Evolutionary conservation across 2,888 invertebrate species (phyloP).

Genomic region (Pollenia amentaria): DNA sequence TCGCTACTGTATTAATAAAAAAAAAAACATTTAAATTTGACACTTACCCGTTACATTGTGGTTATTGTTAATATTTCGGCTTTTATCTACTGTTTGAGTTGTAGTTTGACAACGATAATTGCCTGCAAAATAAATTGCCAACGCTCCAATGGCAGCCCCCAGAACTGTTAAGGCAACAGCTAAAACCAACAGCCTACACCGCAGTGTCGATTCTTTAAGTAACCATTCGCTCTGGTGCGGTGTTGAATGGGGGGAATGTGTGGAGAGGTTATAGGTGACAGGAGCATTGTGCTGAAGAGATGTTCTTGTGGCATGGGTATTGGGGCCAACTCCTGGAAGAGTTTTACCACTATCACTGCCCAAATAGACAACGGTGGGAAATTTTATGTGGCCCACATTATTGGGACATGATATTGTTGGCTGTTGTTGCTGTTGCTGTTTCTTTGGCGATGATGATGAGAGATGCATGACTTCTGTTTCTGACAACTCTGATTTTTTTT

Average conservation of each 20-base stretch:
- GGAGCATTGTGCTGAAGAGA: slow-evolving; percentile 77
- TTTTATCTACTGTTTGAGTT: slow-evolving; percentile 56
- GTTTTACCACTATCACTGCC: slow-evolving; percentile 77
- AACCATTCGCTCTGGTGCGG: slow-evolving; percentile 80
- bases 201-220: slow-evolving; percentile 90
- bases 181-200: slow-evolving; percentile 85
- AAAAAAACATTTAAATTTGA: slow-evolving; percentile 45
- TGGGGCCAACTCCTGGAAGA: slow-evolving; percentile 20
- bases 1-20: slow-evolving; percentile 13
- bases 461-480: slow-evolving; percentile 61
- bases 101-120: slow-evolving; percentile 77
- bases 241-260: slow-evolving; percentile 60
- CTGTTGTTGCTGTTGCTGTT: slow-evolving; percentile 70
- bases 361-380: slow-evolving; percentile 83
- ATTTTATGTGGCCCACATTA: slow-evolving; percentile 78
- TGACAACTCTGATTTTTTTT: slow-evolving; percentile 61
- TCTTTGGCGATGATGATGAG: slow-evolving; percentile 66
- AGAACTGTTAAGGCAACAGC: slow-evolving; percentile 83
- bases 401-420: slow-evolving; percentile 70
- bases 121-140: slow-evolving; percentile 84
- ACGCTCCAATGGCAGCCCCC: slow-evolving; percentile 84
- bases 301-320: slow-evolving; percentile 51
- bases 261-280: slow-evolving; percentile 56
- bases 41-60: slow-evolving; percentile 68
- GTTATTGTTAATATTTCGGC: slow-evolving; percentile 57